Evolutionary conservation across 2,113 vertebrate species (phyloP).

Genomic region (Indicator indicator): DNA sequence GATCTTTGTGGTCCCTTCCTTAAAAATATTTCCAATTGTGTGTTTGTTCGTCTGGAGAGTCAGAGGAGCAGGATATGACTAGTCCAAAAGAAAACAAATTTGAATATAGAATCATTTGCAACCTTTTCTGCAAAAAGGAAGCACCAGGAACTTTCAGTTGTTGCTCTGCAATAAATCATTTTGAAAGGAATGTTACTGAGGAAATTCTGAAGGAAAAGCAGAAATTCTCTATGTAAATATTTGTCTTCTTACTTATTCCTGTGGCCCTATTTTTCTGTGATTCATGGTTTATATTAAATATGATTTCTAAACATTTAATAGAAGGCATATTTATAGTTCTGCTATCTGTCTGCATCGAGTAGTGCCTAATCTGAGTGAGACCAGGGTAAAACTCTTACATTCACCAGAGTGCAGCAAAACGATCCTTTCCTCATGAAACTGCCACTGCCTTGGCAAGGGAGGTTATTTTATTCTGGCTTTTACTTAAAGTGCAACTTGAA

Average conservation of each 20-base stretch:
- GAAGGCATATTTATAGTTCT: not conserved
- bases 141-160: not conserved
- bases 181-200: not conserved
- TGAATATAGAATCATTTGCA: not conserved
- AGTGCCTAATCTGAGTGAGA: not conserved
- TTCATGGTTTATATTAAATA: not conserved
- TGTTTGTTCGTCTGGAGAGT: not conserved
- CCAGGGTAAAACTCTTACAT: not conserved
- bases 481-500: not conserved
- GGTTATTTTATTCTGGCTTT: not conserved
- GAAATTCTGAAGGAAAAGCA: not conserved
- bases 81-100: not conserved
- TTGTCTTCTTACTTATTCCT: not conserved
- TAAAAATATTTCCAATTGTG: not conserved
- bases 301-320: not conserved
- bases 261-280: not conserved
- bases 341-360: not conserved
- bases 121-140: not conserved
- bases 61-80: not conserved
- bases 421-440: not conserved
- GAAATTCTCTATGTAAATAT: not conserved
- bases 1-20: no score
- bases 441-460: not conserved
- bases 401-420: not conserved
- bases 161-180: constrained; percentile 14